Conservation (phyloP, 1,140 invertebrate genomes). For the Lepidurus couesii region DNA sequence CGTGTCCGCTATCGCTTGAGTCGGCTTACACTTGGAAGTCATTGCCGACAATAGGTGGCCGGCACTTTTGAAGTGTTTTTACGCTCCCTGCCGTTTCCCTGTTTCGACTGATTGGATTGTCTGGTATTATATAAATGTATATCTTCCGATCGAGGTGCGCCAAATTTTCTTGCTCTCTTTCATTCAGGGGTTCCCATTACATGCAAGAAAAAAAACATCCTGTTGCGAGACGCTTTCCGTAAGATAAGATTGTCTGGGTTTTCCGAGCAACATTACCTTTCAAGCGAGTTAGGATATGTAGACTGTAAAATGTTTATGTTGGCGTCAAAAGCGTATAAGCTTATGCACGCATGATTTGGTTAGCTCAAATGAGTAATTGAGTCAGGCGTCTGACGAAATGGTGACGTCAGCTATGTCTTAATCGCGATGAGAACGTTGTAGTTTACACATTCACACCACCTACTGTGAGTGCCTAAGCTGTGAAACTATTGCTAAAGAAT, state of each 20-base stretch:
- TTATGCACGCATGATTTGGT: not conserved
- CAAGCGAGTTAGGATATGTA: not conserved
- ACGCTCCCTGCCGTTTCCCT: not conserved
- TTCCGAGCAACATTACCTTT: not conserved
- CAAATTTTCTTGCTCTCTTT: not conserved
- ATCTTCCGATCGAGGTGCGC: not conserved
- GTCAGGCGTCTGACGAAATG: not conserved
- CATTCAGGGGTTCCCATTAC: not conserved
- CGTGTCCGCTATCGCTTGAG: not conserved
- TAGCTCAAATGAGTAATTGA: not conserved
- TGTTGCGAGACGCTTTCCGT: not conserved
- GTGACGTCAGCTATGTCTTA: not conserved
- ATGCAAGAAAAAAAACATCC: not conserved
- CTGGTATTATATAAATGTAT: not conserved
- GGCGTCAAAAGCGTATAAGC: too few relatives aligned
- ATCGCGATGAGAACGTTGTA: not conserved
- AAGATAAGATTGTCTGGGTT: constrained; percentile 4
- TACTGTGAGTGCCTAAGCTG: not conserved
- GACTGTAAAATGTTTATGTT: too few relatives aligned
- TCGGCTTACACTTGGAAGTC: not conserved
- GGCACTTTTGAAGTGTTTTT: not conserved
- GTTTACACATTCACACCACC: not conserved
- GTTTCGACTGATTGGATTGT: not conserved
- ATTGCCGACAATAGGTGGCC: not conserved
- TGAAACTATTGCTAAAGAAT: not conserved